Conservation (phyloP, 2,888 invertebrate genomes). For the Caenorhabditis becei region DNA sequence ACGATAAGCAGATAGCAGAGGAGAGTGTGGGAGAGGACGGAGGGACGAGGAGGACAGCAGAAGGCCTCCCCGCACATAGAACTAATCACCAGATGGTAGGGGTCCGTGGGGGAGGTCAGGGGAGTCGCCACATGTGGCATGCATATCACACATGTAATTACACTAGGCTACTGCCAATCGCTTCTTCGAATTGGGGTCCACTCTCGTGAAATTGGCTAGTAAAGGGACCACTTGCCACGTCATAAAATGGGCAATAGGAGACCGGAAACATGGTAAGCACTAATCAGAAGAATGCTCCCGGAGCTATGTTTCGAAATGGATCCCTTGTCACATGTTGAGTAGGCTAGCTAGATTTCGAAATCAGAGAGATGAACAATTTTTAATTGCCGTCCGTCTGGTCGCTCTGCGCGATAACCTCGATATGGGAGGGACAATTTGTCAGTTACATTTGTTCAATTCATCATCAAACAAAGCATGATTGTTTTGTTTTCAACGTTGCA, state of each 20-base stretch:
- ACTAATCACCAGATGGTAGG: constrained; percentile 51
- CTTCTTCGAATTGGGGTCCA: not conserved
- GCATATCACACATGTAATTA: constrained; percentile 56
- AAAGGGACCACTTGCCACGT: not conserved
- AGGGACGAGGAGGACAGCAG: not conserved
- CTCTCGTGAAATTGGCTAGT: not conserved
- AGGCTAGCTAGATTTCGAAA: constrained; percentile 12
- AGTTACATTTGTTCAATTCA: constrained; percentile 40
- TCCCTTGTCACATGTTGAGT: too few relatives aligned
- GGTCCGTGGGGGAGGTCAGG: constrained; percentile 12
- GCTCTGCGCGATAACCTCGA: constrained; percentile 45
- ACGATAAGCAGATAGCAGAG: constrained; percentile 58
- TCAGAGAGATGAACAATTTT: constrained; percentile 10
- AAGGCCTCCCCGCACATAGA: constrained; percentile 9
- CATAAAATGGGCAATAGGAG: not conserved
- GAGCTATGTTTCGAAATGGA: too few relatives aligned
- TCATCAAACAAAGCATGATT: constrained; percentile 11
- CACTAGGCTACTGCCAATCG: constrained; percentile 15
- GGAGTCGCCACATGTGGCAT: constrained; percentile 45
- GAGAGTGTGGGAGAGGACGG: not conserved
- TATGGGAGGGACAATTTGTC: constrained; percentile 47
- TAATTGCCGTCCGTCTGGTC: constrained; percentile 11
- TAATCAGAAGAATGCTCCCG: not conserved
- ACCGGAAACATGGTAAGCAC: not conserved
- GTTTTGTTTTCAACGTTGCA: not conserved